These are phyloP conservation scores for Gymnopithys bicolor DNA, from an alignment of 2,797 vertebrate species.

Conservation along the genomic window DNA sequence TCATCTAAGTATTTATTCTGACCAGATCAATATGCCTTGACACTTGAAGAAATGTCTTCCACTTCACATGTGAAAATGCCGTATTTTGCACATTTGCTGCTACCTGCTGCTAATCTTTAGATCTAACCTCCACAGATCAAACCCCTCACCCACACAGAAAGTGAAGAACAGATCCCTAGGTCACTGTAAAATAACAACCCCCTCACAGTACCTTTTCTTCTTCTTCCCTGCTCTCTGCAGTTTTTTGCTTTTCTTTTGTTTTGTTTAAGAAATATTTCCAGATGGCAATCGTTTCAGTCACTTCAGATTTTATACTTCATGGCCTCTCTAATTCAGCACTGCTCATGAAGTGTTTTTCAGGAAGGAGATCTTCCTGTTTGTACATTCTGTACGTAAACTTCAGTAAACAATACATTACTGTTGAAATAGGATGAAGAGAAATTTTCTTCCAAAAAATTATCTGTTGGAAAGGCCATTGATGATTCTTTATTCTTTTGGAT, in stretches of 20 bases:
- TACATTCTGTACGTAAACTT: conserved; percentile 76
- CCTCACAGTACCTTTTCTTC: neutral
- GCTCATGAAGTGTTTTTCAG: conserved; percentile 76
- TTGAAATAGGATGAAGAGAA: conserved; percentile 57
- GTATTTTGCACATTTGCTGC: neutral
- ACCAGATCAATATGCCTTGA: neutral
- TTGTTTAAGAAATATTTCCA: conserved; percentile 46
- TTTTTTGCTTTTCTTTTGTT: neutral
- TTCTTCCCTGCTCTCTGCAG: neutral
- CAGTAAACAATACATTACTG: conserved; percentile 70
- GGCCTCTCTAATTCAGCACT: conserved; percentile 59
- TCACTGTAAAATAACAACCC: conserved; percentile 37
- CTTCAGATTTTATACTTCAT: conserved; percentile 63
- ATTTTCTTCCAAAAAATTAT: conserved; percentile 62
- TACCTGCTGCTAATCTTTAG: neutral
- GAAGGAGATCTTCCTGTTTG: conserved; percentile 80
- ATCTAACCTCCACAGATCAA: neutral
- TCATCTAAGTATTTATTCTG: neutral
- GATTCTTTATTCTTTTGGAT: conserved; percentile 52
- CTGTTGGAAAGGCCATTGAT: conserved; percentile 45
- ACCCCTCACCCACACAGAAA: neutral
- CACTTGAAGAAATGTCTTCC: neutral
- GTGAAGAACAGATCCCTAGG: neutral
- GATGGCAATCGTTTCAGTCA: conserved; percentile 56
- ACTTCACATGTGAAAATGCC: neutral